Percentiles rank a stretch among this genome's conserved stretches.
phyloP scores from a whole-genome alignment of 2,113 vertebrate species.

The Macquaria australasica region DNA sequence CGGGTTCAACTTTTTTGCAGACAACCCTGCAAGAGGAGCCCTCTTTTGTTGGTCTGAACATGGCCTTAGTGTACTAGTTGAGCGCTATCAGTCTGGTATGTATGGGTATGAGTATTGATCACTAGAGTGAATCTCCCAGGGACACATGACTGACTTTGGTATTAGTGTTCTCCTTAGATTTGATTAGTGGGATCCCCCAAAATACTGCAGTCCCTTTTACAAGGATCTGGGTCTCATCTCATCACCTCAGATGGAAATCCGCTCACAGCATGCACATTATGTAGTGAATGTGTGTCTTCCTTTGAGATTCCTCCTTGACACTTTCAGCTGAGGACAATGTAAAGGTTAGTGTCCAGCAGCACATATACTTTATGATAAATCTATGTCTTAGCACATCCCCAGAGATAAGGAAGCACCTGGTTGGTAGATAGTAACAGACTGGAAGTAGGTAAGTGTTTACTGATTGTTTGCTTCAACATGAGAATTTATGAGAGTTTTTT shows the following conservation, averaged over 20 bases:
- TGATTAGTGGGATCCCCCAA: not conserved
- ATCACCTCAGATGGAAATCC: not conserved
- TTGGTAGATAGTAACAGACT: conserved; percentile 21
- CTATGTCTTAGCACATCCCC: conserved; percentile 18
- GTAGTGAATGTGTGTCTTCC: not conserved
- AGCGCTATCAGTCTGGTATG: no score
- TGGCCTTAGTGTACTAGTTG: not conserved
- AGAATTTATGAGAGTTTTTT: conserved; percentile 13
- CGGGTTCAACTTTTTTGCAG: not conserved
- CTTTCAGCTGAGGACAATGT: conserved; percentile 13
- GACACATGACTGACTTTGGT: not conserved
- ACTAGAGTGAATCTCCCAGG: conserved; percentile 1
- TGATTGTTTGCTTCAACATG: conserved; percentile 5
- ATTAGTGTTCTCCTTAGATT: not conserved
- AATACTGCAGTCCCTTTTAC: conserved; percentile 6
- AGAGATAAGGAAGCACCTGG: conserved; percentile 60
- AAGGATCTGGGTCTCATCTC: not conserved
- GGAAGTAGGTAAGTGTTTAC: conserved; percentile 38
- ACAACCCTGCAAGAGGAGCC: no score
- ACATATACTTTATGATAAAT: conserved; percentile 12
- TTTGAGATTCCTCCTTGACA: conserved; percentile 5
- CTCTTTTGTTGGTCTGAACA: not conserved
- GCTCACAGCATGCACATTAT: not conserved
- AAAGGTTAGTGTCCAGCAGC: not conserved
- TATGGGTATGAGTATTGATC: not conserved